Evolutionary conservation across 2,888 invertebrate species (phyloP).

Genomic region (Euzophera pinguis): DNA sequence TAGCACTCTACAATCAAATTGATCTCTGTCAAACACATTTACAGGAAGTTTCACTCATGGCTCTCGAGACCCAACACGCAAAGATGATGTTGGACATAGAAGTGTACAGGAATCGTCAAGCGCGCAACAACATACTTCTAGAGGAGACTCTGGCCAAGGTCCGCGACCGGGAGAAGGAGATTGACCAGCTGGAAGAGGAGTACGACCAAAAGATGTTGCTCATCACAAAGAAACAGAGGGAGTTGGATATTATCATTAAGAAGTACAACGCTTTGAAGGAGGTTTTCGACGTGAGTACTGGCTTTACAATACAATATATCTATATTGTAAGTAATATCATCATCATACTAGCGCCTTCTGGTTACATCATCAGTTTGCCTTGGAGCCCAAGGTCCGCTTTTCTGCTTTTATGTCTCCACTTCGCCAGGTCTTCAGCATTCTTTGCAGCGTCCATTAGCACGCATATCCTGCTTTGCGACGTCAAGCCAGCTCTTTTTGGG

Average conservation of each 20-base stretch:
- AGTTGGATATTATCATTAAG: conserved; percentile 58
- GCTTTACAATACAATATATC: no score
- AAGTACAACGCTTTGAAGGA: conserved; percentile 53
- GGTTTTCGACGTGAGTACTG: conserved; percentile 66
- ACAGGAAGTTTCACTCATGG: conserved; percentile 75
- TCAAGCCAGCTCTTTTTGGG: no score
- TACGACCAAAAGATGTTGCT: conserved; percentile 47
- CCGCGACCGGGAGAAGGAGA: conserved; percentile 52
- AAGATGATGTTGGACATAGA: conserved; percentile 80
- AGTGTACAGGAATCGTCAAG: conserved; percentile 61
- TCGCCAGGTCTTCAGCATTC: no score
- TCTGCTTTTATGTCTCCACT: no score
- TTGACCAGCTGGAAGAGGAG: conserved; percentile 50
- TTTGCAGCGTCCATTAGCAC: no score
- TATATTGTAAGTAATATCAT: no score
- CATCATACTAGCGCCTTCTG: no score
- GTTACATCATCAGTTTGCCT: no score
- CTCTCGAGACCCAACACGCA: conserved; percentile 80
- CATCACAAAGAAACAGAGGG: conserved; percentile 60
- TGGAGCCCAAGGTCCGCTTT: no score
- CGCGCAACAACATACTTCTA: conserved; percentile 45
- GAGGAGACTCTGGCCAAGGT: conserved; percentile 52
- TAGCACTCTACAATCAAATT: no score
- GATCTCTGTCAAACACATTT: not conserved
- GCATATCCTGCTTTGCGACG: no score